Conservation (phyloP, 2,797 vertebrate species). For the Euthynnus affinis region DNA sequence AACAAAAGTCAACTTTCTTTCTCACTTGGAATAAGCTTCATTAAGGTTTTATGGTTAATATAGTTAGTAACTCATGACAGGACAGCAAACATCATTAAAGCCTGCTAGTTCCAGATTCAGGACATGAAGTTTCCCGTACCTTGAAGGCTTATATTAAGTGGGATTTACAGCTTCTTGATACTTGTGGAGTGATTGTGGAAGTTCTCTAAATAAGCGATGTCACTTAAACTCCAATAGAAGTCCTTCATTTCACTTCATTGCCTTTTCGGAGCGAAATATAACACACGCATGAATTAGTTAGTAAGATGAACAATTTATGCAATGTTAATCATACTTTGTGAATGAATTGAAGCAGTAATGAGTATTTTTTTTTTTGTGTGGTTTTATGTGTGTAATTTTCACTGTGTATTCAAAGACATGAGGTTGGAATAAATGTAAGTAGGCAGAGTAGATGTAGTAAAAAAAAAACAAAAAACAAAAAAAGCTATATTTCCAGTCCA, state of each 20-base stretch:
- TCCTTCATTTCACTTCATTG: background rate
- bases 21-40: background rate
- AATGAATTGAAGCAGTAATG: slow-evolving; percentile 11
- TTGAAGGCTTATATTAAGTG: background rate
- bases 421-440: background rate
- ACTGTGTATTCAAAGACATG: background rate
- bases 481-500: background rate
- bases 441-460: too few species aligned
- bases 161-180: background rate
- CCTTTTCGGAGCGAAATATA: slow-evolving; percentile 5
- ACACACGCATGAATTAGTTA: background rate
- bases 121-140: background rate
- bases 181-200: too few species aligned
- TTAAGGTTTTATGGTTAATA: background rate
- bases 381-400: background rate
- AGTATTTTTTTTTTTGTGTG: too few species aligned
- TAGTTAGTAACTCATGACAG: too few species aligned
- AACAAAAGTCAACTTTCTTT: background rate
- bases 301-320: slow-evolving; percentile 9
- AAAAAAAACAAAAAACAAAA: background rate
- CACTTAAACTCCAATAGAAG: background rate
- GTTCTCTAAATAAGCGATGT: background rate
- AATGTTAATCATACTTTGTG: background rate
- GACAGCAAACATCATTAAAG: too few species aligned
- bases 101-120: too few species aligned